These are phyloP conservation scores for Hippocampus mohnikei DNA, from an alignment of 2,113 vertebrate genomes.

Conservation along the genomic window DNA sequence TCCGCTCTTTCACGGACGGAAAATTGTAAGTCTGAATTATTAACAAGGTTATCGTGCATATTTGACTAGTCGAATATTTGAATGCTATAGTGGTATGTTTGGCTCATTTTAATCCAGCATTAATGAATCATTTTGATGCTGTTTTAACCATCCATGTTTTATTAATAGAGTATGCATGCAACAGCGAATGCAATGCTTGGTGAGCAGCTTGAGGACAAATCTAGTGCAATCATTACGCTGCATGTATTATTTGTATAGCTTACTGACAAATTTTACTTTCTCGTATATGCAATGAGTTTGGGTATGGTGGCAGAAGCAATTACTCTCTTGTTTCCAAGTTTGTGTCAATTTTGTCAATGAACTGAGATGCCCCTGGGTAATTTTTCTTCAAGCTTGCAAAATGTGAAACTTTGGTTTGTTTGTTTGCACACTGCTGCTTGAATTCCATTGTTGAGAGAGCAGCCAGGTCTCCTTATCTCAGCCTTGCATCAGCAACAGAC, in stretches of 20 bases:
- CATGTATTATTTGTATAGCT: not conserved
- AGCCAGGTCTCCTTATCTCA: slow-evolving; percentile 1
- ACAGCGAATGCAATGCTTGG: not conserved
- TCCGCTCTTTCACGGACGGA: slow-evolving; percentile 97
- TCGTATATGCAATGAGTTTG: not conserved
- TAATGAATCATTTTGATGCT: slow-evolving; percentile 14
- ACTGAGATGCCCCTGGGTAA: not conserved
- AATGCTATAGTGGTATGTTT: not conserved
- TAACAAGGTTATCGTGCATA: not conserved
- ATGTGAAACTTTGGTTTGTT: not conserved
- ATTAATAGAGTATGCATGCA: slow-evolving; percentile 1
- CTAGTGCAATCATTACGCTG: not conserved
- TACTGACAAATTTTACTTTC: not conserved
- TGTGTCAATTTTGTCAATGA: no score
- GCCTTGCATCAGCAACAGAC: slow-evolving; percentile 16
- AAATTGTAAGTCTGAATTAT: slow-evolving; percentile 89
- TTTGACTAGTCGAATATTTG: slow-evolving; percentile 7
- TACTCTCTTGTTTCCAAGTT: not conserved
- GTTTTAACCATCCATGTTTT: not conserved
- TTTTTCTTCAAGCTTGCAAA: not conserved
- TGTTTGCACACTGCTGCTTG: slow-evolving; percentile 4
- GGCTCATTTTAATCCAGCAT: not conserved
- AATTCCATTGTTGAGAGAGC: slow-evolving; percentile 15
- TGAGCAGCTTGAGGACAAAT: not conserved
- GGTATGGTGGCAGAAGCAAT: not conserved